These are phyloP conservation scores for Peromyscus polionotus DNA, from an alignment of 2,113 vertebrate genomes.

Conservation along the genomic window DNA sequence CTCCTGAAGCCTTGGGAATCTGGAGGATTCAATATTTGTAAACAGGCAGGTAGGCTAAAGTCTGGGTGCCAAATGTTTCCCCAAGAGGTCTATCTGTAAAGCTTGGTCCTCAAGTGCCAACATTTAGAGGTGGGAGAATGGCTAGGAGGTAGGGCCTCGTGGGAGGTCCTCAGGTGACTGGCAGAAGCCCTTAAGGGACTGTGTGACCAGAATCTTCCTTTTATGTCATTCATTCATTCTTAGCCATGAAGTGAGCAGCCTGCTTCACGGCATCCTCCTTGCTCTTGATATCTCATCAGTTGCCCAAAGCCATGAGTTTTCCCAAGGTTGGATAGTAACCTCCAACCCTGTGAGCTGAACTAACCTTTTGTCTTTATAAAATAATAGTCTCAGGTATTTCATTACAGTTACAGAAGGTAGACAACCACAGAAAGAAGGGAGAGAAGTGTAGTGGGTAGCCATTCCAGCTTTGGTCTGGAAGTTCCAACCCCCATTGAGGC, in stretches of 20 bases:
- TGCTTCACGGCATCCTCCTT: neutral
- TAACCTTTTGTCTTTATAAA: neutral
- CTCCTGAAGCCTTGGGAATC: neutral
- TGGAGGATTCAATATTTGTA: neutral
- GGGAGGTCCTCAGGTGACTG: neutral
- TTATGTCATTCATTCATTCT: neutral
- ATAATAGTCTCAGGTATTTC: no score
- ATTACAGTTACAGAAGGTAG: neutral
- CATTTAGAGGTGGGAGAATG: neutral
- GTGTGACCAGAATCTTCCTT: neutral
- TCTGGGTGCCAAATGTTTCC: neutral
- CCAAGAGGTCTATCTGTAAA: neutral
- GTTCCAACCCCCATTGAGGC: no score
- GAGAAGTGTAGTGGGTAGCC: neutral
- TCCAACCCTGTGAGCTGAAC: neutral
- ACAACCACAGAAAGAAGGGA: neutral
- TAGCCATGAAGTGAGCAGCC: neutral
- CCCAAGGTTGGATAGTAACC: neutral
- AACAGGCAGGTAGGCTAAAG: neutral
- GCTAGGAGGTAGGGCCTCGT: neutral
- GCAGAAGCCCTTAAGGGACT: neutral
- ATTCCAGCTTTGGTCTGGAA: no score
- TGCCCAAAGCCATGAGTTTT: neutral
- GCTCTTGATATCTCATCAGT: neutral
- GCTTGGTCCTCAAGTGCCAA: neutral